phyloP scores from a whole-genome alignment of 2,113 vertebrate species.

The Pygoscelis adeliae region DNA sequence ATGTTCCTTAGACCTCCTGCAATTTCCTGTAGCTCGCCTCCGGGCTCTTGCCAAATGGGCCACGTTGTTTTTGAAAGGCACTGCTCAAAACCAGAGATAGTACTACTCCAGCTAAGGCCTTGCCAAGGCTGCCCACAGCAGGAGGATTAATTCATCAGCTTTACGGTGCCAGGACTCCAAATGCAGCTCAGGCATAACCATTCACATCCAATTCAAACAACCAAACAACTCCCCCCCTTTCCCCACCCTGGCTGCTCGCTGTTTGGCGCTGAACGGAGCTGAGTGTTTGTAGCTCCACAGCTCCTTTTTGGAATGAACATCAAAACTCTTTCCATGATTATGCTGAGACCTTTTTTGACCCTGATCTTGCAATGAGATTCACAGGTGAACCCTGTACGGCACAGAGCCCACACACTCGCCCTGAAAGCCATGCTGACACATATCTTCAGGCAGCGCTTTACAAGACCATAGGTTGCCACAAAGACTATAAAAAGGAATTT shows the following conservation, averaged over 20 bases:
- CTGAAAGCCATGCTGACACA: not conserved
- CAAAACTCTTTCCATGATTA: not conserved
- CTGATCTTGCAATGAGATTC: not conserved
- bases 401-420: accelerated
- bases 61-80: not conserved
- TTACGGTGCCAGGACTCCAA: not conserved
- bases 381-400: not conserved
- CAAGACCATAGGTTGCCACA: not conserved
- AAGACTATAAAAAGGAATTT: not conserved
- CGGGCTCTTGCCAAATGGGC: not conserved
- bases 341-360: not conserved
- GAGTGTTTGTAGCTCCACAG: not conserved
- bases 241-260: not conserved
- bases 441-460: not conserved
- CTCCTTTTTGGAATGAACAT: not conserved
- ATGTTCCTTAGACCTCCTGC: not conserved
- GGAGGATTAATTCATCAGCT: constrained; percentile 31
- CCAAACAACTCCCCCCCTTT: not conserved
- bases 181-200: not conserved
- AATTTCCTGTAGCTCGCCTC: not conserved
- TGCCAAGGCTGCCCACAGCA: constrained; percentile 46
- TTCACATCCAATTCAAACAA: constrained; percentile 27
- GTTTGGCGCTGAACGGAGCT: not conserved
- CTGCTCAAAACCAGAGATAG: not conserved
- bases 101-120: not conserved